Conservation (phyloP, 2,113 vertebrate species). For the pig (Sus scrofa) region T2T-Sscrofa CM000816.6:46951001-46951500, state of each 20-base stretch:
- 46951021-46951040: not conserved
- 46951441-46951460: not conserved
- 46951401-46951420: not conserved
- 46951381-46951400: not conserved
- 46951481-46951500: not conserved
- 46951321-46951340: no score
- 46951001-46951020: not conserved
- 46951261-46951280: no score
- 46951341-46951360: no score
- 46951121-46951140: not conserved
- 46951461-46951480: not conserved
- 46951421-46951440: not conserved
- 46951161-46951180: no score
- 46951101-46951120: not conserved
- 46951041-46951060: not conserved
- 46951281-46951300: no score
- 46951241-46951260: no score
- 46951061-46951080: not conserved
- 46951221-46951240: no score
- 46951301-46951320: no score
- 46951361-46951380: no score
- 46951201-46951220: no score
- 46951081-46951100: slow-evolving; percentile 8
- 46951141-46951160: no score
- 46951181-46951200: no score